These are phyloP conservation scores for Montipora foliosa DNA, from an alignment of 64 coral and sea anemone genomes.

Conservation along the genomic window DNA sequence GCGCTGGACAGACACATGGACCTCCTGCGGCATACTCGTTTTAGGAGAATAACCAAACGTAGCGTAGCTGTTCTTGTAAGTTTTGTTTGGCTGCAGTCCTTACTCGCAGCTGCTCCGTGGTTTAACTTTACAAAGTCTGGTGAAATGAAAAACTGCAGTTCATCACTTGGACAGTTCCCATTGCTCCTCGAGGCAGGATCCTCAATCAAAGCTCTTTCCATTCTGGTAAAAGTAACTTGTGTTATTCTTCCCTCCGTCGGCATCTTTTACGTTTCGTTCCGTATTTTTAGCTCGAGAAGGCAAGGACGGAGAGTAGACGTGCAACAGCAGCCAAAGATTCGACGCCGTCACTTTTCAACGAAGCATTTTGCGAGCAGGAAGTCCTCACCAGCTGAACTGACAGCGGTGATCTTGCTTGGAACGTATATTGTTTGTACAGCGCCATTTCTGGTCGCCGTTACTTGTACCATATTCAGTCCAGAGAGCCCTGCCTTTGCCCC, in stretches of 20 bases:
- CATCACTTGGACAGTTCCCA: constrained; percentile 30
- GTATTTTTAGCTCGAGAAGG: constrained; percentile 60
- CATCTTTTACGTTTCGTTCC: constrained; percentile 58
- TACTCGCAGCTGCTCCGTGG: constrained; percentile 62
- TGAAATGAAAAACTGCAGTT: not conserved
- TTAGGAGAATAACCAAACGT: constrained; percentile 45
- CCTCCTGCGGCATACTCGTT: constrained; percentile 45
- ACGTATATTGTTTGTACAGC: constrained; percentile 45
- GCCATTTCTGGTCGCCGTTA: constrained; percentile 62
- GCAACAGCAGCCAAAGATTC: constrained; percentile 3
- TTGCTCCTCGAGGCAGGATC: constrained; percentile 46
- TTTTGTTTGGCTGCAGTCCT: constrained; percentile 69
- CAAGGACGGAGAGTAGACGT: constrained; percentile 61
- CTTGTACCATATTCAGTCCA: constrained; percentile 39
- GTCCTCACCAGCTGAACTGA: constrained; percentile 34
- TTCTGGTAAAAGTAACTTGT: constrained; percentile 47
- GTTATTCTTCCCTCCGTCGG: constrained; percentile 50
- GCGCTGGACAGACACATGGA: constrained; percentile 77
- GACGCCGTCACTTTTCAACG: constrained; percentile 12
- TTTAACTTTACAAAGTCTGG: not conserved
- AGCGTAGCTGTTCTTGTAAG: constrained; percentile 33
- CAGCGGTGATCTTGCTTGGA: constrained; percentile 61
- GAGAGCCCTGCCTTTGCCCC: constrained; percentile 9
- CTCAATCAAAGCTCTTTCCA: constrained; percentile 5
- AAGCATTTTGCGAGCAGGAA: constrained; percentile 45